Percentiles rank a stretch among this genome's conserved stretches.
phyloP scores from a whole-genome alignment of 2,797 vertebrate genomes.

The Ceryle rudis region DNA sequence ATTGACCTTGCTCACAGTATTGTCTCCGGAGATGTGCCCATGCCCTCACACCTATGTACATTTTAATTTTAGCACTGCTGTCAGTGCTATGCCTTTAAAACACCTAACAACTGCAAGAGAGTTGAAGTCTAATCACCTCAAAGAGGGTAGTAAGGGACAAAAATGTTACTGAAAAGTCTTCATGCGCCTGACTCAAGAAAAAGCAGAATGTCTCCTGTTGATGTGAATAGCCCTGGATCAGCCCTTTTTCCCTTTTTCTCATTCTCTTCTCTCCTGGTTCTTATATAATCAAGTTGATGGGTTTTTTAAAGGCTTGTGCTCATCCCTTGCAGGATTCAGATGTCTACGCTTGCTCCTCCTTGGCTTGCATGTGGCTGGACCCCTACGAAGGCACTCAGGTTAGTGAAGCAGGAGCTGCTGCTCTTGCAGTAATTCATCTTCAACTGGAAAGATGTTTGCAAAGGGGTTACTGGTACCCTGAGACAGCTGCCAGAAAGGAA shows the following conservation, averaged over 20 bases:
- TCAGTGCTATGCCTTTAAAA: neutral
- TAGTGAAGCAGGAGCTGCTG: neutral
- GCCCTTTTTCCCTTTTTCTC: neutral
- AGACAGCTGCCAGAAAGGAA: neutral
- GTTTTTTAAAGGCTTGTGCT: neutral
- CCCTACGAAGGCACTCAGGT: neutral
- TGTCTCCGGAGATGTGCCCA: too few species aligned
- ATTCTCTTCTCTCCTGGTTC: neutral
- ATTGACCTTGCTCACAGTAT: neutral
- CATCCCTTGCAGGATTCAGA: neutral
- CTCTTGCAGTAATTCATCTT: neutral
- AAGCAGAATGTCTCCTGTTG: neutral
- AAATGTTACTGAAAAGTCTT: neutral
- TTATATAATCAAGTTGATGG: neutral
- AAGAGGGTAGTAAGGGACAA: neutral
- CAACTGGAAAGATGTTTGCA: neutral
- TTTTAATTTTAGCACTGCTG: neutral
- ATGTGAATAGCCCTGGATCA: neutral
- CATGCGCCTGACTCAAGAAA: neutral
- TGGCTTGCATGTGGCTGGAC: neutral
- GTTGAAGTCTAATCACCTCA: neutral
- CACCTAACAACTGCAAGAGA: neutral
- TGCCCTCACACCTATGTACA: too few species aligned
- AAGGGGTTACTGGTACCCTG: neutral
- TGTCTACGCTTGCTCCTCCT: neutral